Evolutionary conservation across 2,113 vertebrate species (phyloP), one percentile per base, ranked within the genome.

Genomic region (Chionis minor): DNA sequence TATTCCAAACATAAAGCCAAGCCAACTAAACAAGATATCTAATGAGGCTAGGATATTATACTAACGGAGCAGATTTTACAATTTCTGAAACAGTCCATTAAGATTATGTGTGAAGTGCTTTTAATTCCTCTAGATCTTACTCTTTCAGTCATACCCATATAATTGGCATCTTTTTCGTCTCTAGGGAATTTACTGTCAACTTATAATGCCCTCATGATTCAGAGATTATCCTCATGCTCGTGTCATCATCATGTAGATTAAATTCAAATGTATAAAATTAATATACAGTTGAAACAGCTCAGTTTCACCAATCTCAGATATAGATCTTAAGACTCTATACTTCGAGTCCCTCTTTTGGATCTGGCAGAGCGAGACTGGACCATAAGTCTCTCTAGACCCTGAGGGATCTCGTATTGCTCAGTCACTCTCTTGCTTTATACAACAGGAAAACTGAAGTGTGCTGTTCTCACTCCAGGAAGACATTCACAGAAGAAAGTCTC

Each of bases 1-100:
- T 45, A 72, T 22, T 65, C 33, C 15, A 58, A 86, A 91, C 73
- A 62, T n/a, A 81, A 81, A 90, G 35, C 52, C 93, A 90, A 90
- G 51, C 21, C 47, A 84, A 71, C 62, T 62, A 92, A 62, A 86
- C 35, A 82, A 62, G 10, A 4, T 47, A 26, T 1, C 23, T 49
- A 77, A 86, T 55, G 67, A 79, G n/a, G 47, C 18, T 22, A 51
- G 65, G 28, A 55, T 78, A 47, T 35, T 69, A 58, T 14, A 67
- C 49, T 70, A 92, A 80, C 12, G 19, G 4, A 85, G 28, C 16
- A 81, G 67, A 78, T 78, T 49, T 81, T 47, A 73, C 62, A 45
- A 9, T 81, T 94, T 78, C 86, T 67, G 40, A 59, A 94, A 66
- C 63, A 86, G 30, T 12, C 35, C 32, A 26, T 44, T 81, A 63